Conservation (phyloP, 2,888 invertebrate species). For the Trachelus tabidus region DNA sequence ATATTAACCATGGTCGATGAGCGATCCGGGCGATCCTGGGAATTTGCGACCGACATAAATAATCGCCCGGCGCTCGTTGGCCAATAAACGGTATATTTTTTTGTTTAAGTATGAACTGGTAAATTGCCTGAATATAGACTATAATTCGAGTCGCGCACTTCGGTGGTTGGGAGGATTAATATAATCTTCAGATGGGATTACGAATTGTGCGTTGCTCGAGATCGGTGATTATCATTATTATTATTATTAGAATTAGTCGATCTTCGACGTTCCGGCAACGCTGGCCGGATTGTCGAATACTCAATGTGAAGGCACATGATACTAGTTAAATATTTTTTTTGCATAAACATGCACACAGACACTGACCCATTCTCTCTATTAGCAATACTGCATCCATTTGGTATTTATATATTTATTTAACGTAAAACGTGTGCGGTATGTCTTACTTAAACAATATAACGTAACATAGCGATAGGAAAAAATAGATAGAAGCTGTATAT, state of each 20-base stretch:
- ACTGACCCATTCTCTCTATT: not conserved
- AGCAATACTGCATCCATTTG: not conserved
- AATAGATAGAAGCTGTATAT: not conserved
- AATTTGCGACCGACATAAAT: not conserved
- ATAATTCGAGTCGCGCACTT: constrained; percentile 19
- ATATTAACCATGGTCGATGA: not conserved
- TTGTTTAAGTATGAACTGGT: not conserved
- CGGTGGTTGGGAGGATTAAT: constrained; percentile 26
- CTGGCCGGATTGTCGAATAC: not conserved
- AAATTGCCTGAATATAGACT: not conserved
- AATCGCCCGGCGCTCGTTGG: not conserved
- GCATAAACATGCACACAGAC: not conserved
- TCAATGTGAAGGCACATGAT: not conserved
- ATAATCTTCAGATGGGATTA: not conserved
- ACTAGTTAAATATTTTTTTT: not conserved
- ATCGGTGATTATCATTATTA: not conserved
- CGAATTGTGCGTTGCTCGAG: not conserved
- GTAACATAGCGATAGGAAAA: not conserved
- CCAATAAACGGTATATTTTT: not conserved
- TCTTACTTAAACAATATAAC: not conserved
- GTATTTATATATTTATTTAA: not conserved
- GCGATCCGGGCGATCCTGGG: not conserved
- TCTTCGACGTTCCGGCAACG: not conserved
- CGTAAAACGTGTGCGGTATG: not conserved
- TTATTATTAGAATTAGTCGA: not conserved